Conservation (phyloP, 2,113 vertebrate species). For the Oncorhynchus mykiss region DNA sequence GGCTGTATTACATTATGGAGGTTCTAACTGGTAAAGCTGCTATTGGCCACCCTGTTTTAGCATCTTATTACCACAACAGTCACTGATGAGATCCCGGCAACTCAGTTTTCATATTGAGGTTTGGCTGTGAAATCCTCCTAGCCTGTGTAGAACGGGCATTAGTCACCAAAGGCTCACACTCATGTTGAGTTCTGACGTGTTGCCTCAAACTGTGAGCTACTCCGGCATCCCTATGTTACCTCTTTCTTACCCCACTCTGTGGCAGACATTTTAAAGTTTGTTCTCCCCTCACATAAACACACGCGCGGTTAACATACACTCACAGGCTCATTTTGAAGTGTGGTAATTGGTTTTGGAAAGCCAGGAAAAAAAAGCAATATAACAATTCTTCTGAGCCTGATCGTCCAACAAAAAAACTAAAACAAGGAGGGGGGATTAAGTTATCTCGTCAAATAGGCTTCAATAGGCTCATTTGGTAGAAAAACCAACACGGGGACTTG, state of each 20-base stretch:
- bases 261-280: conserved; percentile 24
- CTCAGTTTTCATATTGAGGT: too few species aligned
- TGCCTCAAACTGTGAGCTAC: conserved; percentile 42
- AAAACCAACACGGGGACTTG: conserved; percentile 52
- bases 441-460: conserved; percentile 14
- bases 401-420: conserved; percentile 9
- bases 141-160: too few species aligned
- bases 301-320: background rate
- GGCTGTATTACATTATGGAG: too few species aligned
- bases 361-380: background rate
- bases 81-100: too few species aligned
- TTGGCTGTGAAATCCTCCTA: too few species aligned
- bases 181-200: conserved; percentile 27
- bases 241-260: conserved; percentile 36
- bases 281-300: background rate
- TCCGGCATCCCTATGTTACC: conserved; percentile 46
- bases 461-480: conserved; percentile 51
- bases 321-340: conserved; percentile 35
- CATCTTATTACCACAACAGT: too few species aligned
- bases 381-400: conserved; percentile 26
- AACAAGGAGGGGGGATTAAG: background rate
- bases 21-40: too few species aligned
- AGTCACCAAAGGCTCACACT: too few species aligned
- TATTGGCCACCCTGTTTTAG: too few species aligned
- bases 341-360: conserved; percentile 37